Percentiles rank a stretch among this genome's conserved stretches.
phyloP scores from a whole-genome alignment of 2,113 vertebrate species.

The Phaethon lepturus region DNA sequence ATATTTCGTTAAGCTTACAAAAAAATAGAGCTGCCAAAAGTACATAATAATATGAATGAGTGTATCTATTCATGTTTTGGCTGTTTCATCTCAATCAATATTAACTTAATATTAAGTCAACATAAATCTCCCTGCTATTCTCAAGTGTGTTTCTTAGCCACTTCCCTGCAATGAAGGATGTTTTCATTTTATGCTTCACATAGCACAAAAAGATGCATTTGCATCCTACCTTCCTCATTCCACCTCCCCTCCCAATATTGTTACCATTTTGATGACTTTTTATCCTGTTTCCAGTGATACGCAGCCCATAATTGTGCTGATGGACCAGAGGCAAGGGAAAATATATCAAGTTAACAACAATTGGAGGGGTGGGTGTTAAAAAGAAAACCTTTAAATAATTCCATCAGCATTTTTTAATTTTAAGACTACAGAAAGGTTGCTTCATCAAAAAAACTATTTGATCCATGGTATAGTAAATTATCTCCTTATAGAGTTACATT shows the following conservation, averaged over 20 bases:
- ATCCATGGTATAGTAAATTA: not conserved
- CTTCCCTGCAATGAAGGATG: not conserved
- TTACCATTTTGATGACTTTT: slow-evolving; percentile 31
- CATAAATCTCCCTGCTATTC: slow-evolving; percentile 23
- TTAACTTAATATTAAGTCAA: slow-evolving; percentile 25
- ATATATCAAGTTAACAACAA: not conserved
- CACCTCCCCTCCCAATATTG: not conserved
- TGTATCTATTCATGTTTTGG: not conserved
- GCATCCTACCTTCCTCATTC: slow-evolving; percentile 19
- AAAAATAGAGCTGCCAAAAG: not conserved
- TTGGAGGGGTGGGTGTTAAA: not conserved
- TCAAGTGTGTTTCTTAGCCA: not conserved
- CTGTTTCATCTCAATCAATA: slow-evolving; percentile 45
- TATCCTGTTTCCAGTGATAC: not conserved
- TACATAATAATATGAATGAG: slow-evolving; percentile 10
- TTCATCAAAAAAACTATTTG: not conserved
- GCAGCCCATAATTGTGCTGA: not conserved
- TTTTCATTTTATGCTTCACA: slow-evolving; percentile 18
- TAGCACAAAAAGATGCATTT: slow-evolving; percentile 13
- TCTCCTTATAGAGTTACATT: not conserved
- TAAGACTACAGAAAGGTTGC: not conserved
- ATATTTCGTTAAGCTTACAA: not conserved
- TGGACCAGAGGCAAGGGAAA: not conserved
- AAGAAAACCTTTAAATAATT: not conserved
- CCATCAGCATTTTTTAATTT: not conserved